phyloP scores from a whole-genome alignment of 1,140 invertebrate genomes.

The Mylabris phalerata region DNA sequence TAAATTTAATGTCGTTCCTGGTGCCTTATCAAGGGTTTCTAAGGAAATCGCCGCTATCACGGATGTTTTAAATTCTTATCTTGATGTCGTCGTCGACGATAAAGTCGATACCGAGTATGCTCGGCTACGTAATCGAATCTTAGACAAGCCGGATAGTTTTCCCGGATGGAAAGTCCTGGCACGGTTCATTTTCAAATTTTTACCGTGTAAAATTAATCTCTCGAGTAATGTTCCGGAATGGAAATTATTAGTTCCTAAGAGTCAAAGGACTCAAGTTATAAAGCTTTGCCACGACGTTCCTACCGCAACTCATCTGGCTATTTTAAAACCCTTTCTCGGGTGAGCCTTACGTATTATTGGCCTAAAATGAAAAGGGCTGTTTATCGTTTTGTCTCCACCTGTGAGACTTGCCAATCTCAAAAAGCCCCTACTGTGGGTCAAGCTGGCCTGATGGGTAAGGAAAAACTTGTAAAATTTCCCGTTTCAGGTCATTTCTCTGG shows the following conservation, averaged over 20 bases:
- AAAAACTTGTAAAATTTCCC: slow-evolving; percentile 7
- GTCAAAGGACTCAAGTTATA: slow-evolving; percentile 4
- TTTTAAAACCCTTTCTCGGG: slow-evolving; percentile 7
- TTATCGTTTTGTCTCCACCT: slow-evolving; percentile 1
- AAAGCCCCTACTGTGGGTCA: not conserved
- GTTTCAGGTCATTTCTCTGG: slow-evolving; percentile 13
- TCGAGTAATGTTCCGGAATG: slow-evolving; percentile 3
- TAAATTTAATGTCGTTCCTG: slow-evolving; percentile 34
- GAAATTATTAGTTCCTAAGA: slow-evolving; percentile 11
- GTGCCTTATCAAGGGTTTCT: slow-evolving; percentile 31
- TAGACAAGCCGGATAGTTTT: not conserved
- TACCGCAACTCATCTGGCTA: slow-evolving; percentile 1
- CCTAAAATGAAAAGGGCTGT: slow-evolving; percentile 13
- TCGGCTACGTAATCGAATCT: slow-evolving; percentile 3
- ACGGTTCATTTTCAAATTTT: slow-evolving; percentile 3
- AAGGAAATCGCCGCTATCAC: not conserved
- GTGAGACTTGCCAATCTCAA: not conserved
- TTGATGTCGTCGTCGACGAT: not conserved
- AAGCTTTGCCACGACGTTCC: not conserved
- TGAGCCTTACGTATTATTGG: slow-evolving; percentile 8
- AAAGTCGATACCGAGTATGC: not conserved
- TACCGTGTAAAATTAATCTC: slow-evolving; percentile 5
- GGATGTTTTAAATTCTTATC: not conserved
- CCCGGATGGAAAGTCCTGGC: slow-evolving; percentile 5
- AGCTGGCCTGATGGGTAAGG: no score